phyloP scores from a whole-genome alignment of 2,797 vertebrate species.

The Neomorphus geoffroyi region DNA sequence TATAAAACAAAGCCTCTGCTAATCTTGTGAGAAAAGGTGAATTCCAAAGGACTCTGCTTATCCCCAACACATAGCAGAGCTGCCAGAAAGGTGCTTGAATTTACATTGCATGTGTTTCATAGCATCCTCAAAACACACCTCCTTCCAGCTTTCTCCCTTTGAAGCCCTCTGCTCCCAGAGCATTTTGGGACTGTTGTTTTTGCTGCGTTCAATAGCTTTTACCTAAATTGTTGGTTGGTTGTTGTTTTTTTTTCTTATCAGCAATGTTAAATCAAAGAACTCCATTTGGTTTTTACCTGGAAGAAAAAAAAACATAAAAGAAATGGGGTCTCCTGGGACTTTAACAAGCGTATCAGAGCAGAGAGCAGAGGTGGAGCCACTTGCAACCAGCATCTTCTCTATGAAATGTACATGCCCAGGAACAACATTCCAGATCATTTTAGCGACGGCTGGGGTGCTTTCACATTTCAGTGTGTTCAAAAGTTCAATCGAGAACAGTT shows the following conservation, averaged over 20 bases:
- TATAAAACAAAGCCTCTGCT: neutral
- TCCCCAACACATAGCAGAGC: neutral
- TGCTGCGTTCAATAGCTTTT: neutral
- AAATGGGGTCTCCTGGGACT: neutral
- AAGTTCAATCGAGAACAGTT: conserved; percentile 40
- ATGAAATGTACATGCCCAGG: conserved; percentile 31
- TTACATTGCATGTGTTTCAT: neutral
- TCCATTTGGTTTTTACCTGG: neutral
- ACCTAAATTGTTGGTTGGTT: neutral
- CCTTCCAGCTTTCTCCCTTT: neutral
- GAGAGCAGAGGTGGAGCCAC: neutral
- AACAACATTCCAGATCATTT: conserved; percentile 10
- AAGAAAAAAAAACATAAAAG: neutral
- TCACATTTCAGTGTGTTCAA: conserved; percentile 4
- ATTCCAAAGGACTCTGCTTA: neutral
- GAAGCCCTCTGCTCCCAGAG: neutral
- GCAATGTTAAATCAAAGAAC: neutral
- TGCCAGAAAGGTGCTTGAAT: neutral
- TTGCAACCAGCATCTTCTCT: neutral
- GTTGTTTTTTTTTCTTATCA: neutral
- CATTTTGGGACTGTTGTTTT: neutral
- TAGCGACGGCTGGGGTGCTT: neutral
- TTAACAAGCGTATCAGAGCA: neutral
- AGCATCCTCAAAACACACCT: neutral
- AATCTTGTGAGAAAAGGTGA: neutral